Evolutionary conservation across 1,140 invertebrate species (phyloP).

Genomic region (Charaxes varanes): DNA sequence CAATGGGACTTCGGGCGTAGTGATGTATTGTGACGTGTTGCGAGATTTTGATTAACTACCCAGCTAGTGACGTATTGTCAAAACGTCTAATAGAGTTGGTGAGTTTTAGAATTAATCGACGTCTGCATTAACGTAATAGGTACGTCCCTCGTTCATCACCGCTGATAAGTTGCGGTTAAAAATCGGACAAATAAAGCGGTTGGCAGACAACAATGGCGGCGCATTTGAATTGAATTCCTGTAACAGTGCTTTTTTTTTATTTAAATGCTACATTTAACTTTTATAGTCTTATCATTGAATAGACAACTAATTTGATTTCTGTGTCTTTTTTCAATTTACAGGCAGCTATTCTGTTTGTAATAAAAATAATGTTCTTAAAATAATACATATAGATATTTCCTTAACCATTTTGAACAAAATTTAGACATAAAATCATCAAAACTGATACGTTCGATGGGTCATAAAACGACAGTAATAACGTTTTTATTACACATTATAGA

Average conservation of each 20-base stretch:
- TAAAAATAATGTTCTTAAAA: too few species aligned
- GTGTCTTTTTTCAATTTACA: too few species aligned
- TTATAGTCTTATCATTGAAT: background rate
- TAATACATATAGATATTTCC: too few species aligned
- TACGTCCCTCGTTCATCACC: slow-evolving; percentile 32
- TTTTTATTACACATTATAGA: too few species aligned
- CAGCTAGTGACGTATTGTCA: slow-evolving; percentile 41
- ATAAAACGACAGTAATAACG: too few species aligned
- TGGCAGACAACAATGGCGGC: slow-evolving; percentile 56
- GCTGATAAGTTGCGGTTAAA: slow-evolving; percentile 34
- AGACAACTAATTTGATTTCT: too few species aligned
- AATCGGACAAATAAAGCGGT: slow-evolving; percentile 41
- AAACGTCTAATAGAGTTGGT: slow-evolving; percentile 43
- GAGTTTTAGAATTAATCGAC: slow-evolving; percentile 50
- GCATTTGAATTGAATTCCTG: slow-evolving; percentile 56
- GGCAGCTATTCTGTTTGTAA: too few species aligned
- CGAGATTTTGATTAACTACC: slow-evolving; percentile 48
- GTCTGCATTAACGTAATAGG: slow-evolving; percentile 28
- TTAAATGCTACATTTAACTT: slow-evolving; percentile 3
- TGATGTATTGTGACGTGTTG: slow-evolving; percentile 42
- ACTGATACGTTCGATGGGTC: too few species aligned
- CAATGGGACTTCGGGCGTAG: slow-evolving; percentile 22
- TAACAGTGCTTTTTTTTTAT: slow-evolving; percentile 22
- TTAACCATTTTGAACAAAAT: too few species aligned
- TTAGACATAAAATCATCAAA: too few species aligned